Base-by-base conservation (phyloP, 2,797 vertebrate genomes). In the Schizopygopsis malacanthus region DNA sequence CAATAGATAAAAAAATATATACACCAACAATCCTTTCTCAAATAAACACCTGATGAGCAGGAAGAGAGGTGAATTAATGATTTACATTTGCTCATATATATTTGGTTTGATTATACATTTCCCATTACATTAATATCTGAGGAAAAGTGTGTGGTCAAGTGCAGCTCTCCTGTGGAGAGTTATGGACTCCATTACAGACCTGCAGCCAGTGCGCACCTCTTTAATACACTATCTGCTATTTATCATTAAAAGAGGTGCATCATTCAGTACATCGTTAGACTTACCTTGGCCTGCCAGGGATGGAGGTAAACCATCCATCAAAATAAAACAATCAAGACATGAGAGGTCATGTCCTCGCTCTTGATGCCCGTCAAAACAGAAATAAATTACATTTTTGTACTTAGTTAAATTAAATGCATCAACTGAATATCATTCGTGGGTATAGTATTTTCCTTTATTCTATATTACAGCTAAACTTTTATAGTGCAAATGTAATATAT, bases 271-370 rank as follows among this genome's bases (percentile, higher is more conserved):
- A 63, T 37, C 41, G 65, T 63, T 47, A 61, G 69, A 59, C 73
- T 59, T 45, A 61, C 69, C 22, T 47, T 22, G 39, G 37, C 37
- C 39, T 33, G 56, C 16, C 41, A 47, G 81, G 22, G 9, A 20
- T 33, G 6, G 69, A 47, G 52, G 39, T 43, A 25, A 50, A 20
- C n/a, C 52, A 73, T 45, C n/a, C 18, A 83, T 73, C 41, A 63
- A 75, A 59, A 73, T 72, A 59, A 72, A 82, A 45, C 50, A 71
- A 82, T 61, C 11, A 73, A 71, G 67, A 33, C 16, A 13, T 9
- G 22, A 71, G 18, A 22, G 39, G 25, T 72, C 4, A 22, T 12
- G 33, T 6, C 54, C 20, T 56, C 20, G 39, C 56, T 37, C 6
- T 54, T 77, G 28, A 63, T 78, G 28, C 8, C 45, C 16, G 47